These are phyloP conservation scores for Dinoponera quadriceps DNA, from an alignment of 1,140 invertebrate species.

Conservation along the genomic window DNA sequence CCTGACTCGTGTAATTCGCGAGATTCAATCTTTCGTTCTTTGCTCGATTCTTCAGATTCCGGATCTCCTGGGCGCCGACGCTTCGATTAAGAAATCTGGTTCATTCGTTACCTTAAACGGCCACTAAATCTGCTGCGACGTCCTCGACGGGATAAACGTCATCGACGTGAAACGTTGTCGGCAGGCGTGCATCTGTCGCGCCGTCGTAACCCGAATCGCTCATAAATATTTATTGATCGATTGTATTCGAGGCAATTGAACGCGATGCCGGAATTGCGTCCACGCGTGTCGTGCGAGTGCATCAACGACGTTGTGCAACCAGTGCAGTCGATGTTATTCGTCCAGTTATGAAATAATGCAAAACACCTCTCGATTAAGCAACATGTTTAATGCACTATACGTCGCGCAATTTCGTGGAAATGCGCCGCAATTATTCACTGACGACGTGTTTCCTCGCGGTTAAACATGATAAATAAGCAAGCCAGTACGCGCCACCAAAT, in stretches of 20 bases:
- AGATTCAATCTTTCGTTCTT: background rate
- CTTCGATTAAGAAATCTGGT: background rate
- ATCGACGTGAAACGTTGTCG: slow-evolving; percentile 39
- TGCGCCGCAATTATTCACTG: slow-evolving; percentile 24
- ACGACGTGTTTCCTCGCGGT: background rate
- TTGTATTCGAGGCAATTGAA: slow-evolving; percentile 76
- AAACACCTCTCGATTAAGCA: slow-evolving; percentile 42
- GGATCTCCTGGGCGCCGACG: background rate
- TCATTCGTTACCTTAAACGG: slow-evolving; percentile 21
- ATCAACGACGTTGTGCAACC: slow-evolving; percentile 65
- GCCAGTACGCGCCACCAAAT: background rate
- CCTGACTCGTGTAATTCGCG: too few relatives aligned
- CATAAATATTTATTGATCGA: slow-evolving; percentile 81
- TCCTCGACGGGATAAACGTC: slow-evolving; percentile 49
- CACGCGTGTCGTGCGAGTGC: slow-evolving; percentile 52
- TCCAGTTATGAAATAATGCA: slow-evolving; percentile 62
- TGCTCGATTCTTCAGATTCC: background rate
- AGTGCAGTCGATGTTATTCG: slow-evolving; percentile 42
- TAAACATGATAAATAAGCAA: slow-evolving; percentile 18
- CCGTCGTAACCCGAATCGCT: slow-evolving; percentile 63
- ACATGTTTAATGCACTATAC: slow-evolving; percentile 43
- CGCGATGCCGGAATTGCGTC: slow-evolving; percentile 71
- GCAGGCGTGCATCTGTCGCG: slow-evolving; percentile 51
- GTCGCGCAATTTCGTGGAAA: slow-evolving; percentile 46
- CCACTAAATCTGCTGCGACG: slow-evolving; percentile 11